Evolutionary conservation across 2,113 vertebrate genomes (phyloP), one percentile per base, ranked within the genome.

Genomic region (Artemisiospiza belli): DNA sequence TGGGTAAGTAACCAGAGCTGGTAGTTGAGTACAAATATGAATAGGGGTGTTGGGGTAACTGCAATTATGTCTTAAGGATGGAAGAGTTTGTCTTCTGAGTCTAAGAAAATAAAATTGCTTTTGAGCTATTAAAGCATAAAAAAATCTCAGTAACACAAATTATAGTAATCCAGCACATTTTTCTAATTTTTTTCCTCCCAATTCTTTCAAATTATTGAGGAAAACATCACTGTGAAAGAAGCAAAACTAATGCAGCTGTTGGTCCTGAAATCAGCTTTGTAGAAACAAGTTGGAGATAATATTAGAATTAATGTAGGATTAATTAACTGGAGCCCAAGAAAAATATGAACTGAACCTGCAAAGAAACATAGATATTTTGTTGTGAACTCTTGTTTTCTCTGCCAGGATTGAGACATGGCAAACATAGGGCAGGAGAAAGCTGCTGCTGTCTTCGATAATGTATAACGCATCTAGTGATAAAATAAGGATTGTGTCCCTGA

Each of bases 1-100:
- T 98, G 90, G 98, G 98, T 98, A 98, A 98, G 98, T 98, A 95
- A 97, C 69, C 59, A 88, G 74, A 92, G 81, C 62, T 90, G 31
- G 30, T 86, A 84, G 66, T 81, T 92, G 49, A 92, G 66, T 81
- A 63, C 25, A 51, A 77, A 52, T 73, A 67, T n/a, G 59, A 92
- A 64, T 80, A 89, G 61, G 78, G 64, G 39, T 84, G 28, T 70
- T 93, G 84, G 63, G 25, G 12, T 89, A 82, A 57, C 37, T 95
- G 68, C 19, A n/a, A 18, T 90, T 85, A 13, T 58, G n/a, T 90
- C 47, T 91, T 77, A 61, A 77, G 78, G 37, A 19, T 77, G 57
- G 57, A 92, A 88, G 20, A 44, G 46, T 89, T 96, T 95, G 54
- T 85, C 54, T 87, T 91, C 37, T 28, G 17, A 81, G 25, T 86